Base-by-base conservation (phyloP, 2,113 vertebrate species). In the Corythornis vintsioides region DNA sequence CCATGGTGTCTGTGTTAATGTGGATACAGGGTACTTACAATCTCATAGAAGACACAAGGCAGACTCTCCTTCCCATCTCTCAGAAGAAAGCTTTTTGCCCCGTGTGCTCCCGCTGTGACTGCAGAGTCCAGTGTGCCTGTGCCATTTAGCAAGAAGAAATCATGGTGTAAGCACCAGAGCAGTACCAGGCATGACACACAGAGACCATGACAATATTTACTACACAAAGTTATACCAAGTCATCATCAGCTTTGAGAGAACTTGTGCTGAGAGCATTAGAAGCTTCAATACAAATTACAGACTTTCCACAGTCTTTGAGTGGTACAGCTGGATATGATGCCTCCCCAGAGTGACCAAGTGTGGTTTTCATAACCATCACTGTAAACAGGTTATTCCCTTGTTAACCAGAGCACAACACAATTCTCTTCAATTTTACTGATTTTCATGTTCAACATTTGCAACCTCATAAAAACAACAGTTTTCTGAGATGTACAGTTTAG, bases 41-140 rank as follows among this genome's bases (percentile, higher is more conserved):
- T 99, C 98, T 99, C 99, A 87, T 98, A 99, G 96, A 98, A 99
- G 56, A 99, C 95, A 55, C 99, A 99, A 45, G 98, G 97, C 85
- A 99, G 96, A 9, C 87, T 97, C 64, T 98, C 96, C 92, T 98
- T 99, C 24, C 98, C 98, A 35, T 99, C 98, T 96, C 99, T 98
- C 96, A 99, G 73, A 88, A 99, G 98, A 96, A 99, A 99, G 90
- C 94, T 98, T 97, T 99, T 99, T 56, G 98, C 98, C 90, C 98
- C 97, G 8, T 98, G 93, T 16, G 83, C 94, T 67, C 98, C 99
- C 74, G 98, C 38, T 50, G 98, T 98, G 77, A 99, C 99, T 7
- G 99, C 99, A 91, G 99, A 99, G 97, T 99, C 99, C 5, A 99
- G 98, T 15, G 98, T 98, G 64, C 98, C 99, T 99, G 94, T 35